Evolutionary conservation across 2,888 invertebrate species (phyloP).

Genomic region (Myopa testacea): DNA sequence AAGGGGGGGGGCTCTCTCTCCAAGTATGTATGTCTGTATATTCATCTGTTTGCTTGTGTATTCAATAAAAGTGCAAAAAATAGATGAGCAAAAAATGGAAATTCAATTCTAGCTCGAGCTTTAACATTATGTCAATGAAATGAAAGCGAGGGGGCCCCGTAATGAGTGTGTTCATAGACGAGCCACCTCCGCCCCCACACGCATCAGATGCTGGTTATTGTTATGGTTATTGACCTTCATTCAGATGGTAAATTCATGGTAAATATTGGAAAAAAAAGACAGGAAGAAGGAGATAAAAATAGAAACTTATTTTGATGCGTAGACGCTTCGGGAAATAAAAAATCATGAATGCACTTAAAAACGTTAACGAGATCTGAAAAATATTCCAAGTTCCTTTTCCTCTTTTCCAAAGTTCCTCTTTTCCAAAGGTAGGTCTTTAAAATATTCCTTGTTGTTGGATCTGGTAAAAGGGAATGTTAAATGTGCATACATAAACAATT

Average conservation of each 20-base stretch:
- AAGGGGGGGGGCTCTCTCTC: background rate
- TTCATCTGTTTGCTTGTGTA: background rate
- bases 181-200: too few species aligned
- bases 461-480: background rate
- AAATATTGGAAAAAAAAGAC: too few species aligned
- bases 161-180: slow-evolving; percentile 5
- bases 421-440: too few species aligned
- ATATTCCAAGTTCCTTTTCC: too few species aligned
- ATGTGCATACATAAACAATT: too few species aligned
- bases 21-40: background rate
- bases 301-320: background rate
- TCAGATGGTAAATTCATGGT: background rate
- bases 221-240: slow-evolving; percentile 14
- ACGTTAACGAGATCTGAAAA: too few species aligned
- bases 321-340: background rate
- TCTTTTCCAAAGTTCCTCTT: too few species aligned
- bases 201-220: background rate
- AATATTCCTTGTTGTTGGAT: background rate
- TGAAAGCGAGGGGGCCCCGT: background rate
- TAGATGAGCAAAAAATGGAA: background rate
- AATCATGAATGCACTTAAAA: background rate
- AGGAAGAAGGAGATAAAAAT: background rate
- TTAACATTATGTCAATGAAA: slow-evolving; percentile 15
- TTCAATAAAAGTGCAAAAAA: background rate
- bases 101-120: slow-evolving; percentile 8